A percentile compares a stretch with the other conserved stretches of the same genome.
phyloP scores from a whole-genome alignment of 2,797 vertebrate genomes.

The Tangara arthus region DNA sequence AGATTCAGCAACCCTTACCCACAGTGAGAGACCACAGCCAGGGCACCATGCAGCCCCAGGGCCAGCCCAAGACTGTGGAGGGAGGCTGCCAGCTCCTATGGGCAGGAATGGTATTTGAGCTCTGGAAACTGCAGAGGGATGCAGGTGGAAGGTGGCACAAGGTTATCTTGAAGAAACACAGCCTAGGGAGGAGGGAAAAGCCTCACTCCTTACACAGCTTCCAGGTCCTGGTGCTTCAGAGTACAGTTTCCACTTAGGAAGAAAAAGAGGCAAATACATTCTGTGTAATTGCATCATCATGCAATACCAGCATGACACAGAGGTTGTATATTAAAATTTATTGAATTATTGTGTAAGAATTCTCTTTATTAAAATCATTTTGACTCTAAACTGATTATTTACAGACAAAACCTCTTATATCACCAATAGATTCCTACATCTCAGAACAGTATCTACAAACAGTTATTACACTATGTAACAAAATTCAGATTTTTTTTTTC shows the following conservation, averaged over 20 bases:
- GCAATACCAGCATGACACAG: not conserved
- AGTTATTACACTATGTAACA: slow-evolving; percentile 75
- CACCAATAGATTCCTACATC: slow-evolving; percentile 74
- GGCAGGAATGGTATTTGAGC: not conserved
- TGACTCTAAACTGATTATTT: slow-evolving; percentile 74
- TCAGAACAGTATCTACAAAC: slow-evolving; percentile 72
- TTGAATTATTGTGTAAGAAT: slow-evolving; percentile 77
- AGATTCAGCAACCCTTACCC: not conserved
- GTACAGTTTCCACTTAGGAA: not conserved
- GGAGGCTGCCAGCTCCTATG: not conserved
- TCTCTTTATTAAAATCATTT: slow-evolving; percentile 75
- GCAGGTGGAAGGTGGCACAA: not conserved
- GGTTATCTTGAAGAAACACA: not conserved
- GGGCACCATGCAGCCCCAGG: not conserved
- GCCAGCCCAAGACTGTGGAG: not conserved
- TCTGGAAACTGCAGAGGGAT: not conserved
- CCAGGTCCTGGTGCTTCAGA: not conserved
- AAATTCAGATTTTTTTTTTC: slow-evolving; percentile 70
- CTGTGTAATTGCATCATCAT: not conserved
- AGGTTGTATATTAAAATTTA: slow-evolving; percentile 74
- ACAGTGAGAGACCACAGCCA: not conserved
- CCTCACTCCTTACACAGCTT: fast-evolving
- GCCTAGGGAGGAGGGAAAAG: not conserved
- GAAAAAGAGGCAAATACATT: not conserved
- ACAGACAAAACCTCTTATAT: slow-evolving; percentile 73